Conservation (phyloP, 2,888 invertebrate genomes). For the Latrodectus hesperus region DNA sequence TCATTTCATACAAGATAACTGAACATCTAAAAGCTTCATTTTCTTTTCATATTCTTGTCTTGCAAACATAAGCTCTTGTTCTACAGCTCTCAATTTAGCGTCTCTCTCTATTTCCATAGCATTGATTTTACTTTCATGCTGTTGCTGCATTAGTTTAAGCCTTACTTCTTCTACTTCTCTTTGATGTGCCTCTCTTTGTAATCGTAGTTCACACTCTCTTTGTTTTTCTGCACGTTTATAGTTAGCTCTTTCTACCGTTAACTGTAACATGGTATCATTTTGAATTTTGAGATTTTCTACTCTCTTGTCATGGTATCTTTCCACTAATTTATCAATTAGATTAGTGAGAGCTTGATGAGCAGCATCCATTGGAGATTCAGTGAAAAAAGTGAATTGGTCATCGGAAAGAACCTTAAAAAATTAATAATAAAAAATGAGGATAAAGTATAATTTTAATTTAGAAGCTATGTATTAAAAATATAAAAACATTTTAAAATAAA, state of each 20-base stretch:
- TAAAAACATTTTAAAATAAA: not conserved
- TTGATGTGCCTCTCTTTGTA: constrained; percentile 20
- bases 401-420: constrained; percentile 14
- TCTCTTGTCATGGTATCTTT: constrained; percentile 62
- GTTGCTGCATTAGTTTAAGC: constrained; percentile 22
- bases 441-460: not conserved
- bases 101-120: constrained; percentile 57
- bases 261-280: constrained; percentile 29
- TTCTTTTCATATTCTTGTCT: constrained; percentile 62
- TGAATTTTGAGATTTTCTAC: constrained; percentile 50
- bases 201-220: constrained; percentile 13
- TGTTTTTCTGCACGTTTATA: constrained; percentile 31
- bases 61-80: constrained; percentile 57
- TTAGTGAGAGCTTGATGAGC: constrained; percentile 51
- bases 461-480: not conserved
- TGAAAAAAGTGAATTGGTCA: constrained; percentile 48
- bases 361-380: constrained; percentile 58
- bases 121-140: constrained; percentile 47
- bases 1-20: constrained; percentile 54
- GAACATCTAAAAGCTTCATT: constrained; percentile 49
- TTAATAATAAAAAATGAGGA: not conserved
- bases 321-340: constrained; percentile 57
- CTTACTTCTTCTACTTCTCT: constrained; percentile 26
- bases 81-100: constrained; percentile 53
- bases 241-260: constrained; percentile 32